Conservation (phyloP, 2,797 vertebrate genomes). For the Bufotes viridis region DNA sequence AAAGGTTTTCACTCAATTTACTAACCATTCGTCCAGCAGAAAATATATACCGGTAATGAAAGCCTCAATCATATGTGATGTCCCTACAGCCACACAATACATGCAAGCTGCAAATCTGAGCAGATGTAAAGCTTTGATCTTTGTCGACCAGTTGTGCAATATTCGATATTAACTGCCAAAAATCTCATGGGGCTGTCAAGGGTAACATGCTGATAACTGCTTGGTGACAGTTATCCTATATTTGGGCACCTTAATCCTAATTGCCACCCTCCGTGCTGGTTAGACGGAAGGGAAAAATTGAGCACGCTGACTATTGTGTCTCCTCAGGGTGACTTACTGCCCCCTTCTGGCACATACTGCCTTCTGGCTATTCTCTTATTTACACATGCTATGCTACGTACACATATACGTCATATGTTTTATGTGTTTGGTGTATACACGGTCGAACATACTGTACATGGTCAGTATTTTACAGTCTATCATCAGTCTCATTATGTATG, state of each 20-base stretch:
- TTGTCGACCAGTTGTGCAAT: not conserved
- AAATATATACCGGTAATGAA: not conserved
- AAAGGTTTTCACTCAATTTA: not conserved
- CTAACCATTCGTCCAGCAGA: not conserved
- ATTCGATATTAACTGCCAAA: not conserved
- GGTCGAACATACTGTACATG: not conserved
- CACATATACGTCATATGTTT: not conserved
- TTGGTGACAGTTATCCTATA: not conserved
- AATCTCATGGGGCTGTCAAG: not conserved
- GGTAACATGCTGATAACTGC: not conserved
- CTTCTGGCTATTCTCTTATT: not conserved
- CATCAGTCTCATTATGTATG: not conserved
- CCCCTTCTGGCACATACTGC: conserved; percentile 40
- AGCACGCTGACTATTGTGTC: not conserved
- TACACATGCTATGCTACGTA: too few relatives aligned
- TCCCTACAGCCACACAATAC: not conserved
- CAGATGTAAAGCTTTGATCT: not conserved
- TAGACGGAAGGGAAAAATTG: not conserved
- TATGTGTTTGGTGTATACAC: not conserved
- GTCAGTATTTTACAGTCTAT: not conserved
- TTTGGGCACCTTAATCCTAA: conserved; percentile 13
- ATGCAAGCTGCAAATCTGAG: not conserved
- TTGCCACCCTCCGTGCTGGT: not conserved
- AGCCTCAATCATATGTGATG: not conserved
- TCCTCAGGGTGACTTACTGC: conserved; percentile 36